Evolutionary conservation across 2,113 vertebrate genomes (phyloP).

Genomic region (Melierax canorus): DNA sequence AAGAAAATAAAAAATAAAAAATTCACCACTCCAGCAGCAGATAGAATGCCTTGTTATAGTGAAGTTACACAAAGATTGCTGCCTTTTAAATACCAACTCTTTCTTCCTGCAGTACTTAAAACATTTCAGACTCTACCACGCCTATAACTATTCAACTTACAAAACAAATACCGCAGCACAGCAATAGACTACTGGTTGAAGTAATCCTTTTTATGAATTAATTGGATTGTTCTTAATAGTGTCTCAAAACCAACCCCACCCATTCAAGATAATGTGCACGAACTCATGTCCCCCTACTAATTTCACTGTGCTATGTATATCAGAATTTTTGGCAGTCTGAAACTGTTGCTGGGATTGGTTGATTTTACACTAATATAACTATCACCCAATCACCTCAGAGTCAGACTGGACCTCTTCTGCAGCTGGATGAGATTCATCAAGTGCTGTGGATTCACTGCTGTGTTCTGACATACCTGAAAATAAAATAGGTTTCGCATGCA

Average conservation of each 20-base stretch:
- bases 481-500: slow-evolving; percentile 66
- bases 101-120: not conserved
- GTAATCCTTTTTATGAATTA: not conserved
- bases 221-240: not conserved
- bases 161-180: not conserved
- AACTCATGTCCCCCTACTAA: not conserved
- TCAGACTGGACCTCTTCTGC: slow-evolving; percentile 70
- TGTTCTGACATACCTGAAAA: slow-evolving; percentile 78
- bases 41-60: not conserved
- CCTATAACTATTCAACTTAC: not conserved
- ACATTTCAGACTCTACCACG: not conserved
- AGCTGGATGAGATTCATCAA: slow-evolving; percentile 62
- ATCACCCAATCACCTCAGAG: slow-evolving; percentile 71
- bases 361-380: slow-evolving; percentile 5
- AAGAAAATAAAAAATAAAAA: not conserved
- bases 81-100: not conserved
- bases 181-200: not conserved
- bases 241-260: not conserved
- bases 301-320: not conserved
- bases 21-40: not conserved
- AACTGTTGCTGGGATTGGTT: slow-evolving; percentile 16
- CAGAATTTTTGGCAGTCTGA: not conserved
- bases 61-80: not conserved
- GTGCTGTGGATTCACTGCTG: slow-evolving; percentile 61
- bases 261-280: not conserved